These are phyloP conservation scores for Smutsia gigantea DNA, from an alignment of 2,797 vertebrate genomes.

Conservation along the genomic window DNA sequence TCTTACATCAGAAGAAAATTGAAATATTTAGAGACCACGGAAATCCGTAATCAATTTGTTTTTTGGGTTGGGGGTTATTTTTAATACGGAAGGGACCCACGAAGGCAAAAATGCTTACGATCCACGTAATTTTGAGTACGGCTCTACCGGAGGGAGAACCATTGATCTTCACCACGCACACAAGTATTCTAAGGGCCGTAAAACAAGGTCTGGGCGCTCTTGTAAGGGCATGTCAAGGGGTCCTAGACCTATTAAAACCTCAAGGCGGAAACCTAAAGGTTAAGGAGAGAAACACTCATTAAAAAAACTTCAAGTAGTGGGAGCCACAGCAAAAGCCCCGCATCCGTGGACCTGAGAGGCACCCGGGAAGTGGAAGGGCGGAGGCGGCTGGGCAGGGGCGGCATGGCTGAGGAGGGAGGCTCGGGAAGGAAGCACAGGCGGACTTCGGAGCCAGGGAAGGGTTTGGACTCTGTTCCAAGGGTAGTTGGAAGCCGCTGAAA, in stretches of 20 bases:
- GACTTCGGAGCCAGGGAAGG: neutral
- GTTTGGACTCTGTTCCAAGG: constrained; percentile 6
- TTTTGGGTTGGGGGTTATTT: neutral
- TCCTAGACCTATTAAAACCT: neutral
- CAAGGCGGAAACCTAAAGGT: neutral
- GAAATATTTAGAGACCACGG: neutral
- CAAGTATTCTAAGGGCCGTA: neutral
- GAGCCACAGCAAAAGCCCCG: neutral
- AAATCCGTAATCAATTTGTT: neutral
- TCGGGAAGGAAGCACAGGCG: neutral
- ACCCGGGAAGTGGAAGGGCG: too few species aligned
- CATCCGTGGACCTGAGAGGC: neutral
- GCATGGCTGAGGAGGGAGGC: neutral
- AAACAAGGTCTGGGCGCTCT: neutral
- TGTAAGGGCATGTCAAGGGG: neutral
- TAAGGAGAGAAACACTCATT: neutral
- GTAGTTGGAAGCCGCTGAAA: neutral
- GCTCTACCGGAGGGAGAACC: neutral
- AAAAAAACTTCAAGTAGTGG: neutral
- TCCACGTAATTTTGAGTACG: neutral
- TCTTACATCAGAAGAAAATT: neutral
- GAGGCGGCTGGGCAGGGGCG: neutral
- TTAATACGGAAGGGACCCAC: neutral
- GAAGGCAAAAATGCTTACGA: neutral
- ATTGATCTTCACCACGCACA: neutral